Evolutionary conservation across 1,140 invertebrate species (phyloP).

Genomic region (Tyrophagus putrescentiae): DNA sequence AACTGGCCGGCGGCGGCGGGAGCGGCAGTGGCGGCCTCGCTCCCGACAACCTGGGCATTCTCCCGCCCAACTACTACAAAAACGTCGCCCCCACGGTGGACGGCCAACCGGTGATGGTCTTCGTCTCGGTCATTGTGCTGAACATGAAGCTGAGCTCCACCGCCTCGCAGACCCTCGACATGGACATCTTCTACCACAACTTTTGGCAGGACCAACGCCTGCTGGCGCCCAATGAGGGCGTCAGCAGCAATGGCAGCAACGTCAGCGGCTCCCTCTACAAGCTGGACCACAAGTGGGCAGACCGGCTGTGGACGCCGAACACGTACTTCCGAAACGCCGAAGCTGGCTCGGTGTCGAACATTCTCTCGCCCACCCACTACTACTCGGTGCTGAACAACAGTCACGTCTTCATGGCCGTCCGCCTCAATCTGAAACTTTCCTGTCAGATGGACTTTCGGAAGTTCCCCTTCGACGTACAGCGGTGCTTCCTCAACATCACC

Average conservation of each 20-base stretch:
- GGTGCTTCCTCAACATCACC: neutral
- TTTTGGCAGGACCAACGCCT: constrained; percentile 1
- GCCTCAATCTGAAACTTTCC: neutral
- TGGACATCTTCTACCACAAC: constrained; percentile 11
- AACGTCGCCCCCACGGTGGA: neutral
- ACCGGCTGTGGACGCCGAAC: constrained; percentile 1
- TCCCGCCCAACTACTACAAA: neutral
- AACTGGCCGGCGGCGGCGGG: no score
- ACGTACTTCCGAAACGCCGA: constrained; percentile 7
- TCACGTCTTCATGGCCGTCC: constrained; percentile 7
- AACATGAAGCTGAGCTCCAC: neutral
- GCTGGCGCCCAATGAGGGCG: neutral
- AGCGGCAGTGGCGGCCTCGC: no score
- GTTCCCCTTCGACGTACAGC: constrained; percentile 3
- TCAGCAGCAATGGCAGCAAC: no score
- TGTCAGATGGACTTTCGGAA: constrained; percentile 9
- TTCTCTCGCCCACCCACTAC: neutral
- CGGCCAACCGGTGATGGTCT: neutral
- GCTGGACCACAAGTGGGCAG: neutral
- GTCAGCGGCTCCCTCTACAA: neutral
- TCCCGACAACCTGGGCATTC: no score
- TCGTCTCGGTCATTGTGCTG: neutral
- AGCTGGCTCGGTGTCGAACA: neutral
- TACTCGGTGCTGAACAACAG: neutral
- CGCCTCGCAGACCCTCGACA: neutral